Conservation (phyloP, 1,140 invertebrate species). For the Drosophila athabasca region DNA sequence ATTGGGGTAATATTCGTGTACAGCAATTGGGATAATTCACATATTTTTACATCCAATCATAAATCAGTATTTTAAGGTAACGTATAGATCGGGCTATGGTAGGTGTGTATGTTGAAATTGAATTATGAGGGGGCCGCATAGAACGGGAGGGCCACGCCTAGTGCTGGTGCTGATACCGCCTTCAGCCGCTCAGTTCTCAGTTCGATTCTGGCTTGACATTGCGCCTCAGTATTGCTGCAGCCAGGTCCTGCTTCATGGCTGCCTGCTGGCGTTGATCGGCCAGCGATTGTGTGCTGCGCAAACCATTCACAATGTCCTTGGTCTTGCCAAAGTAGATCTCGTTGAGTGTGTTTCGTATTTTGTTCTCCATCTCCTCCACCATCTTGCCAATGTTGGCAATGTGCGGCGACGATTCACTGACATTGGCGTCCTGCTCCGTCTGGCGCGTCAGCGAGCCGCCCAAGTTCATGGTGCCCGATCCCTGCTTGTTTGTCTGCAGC, state of each 20-base stretch:
- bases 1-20: conserved; percentile 7
- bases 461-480: conserved; percentile 98
- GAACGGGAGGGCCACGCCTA: conserved; percentile 22
- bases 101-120: conserved; percentile 47
- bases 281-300: conserved; percentile 94
- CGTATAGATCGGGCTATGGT: conserved; percentile 16
- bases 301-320: conserved; percentile 98
- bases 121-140: conserved; percentile 35
- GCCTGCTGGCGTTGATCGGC: conserved; percentile 92
- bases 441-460: conserved; percentile 99
- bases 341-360: conserved; percentile 98
- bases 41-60: conserved; percentile 9
- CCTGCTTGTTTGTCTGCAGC: conserved; percentile 98
- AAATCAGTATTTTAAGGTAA: neutral
- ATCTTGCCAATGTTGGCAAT: conserved; percentile 98
- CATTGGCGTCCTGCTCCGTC: conserved; percentile 94
- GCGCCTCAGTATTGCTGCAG: conserved; percentile 90
- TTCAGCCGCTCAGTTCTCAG: conserved; percentile 55
- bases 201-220: conserved; percentile 83
- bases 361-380: conserved; percentile 99
- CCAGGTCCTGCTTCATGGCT: conserved; percentile 93
- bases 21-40: conserved; percentile 13
- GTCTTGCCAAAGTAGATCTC: conserved; percentile 99
- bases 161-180: conserved; percentile 38
- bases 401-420: conserved; percentile 97